Conservation (phyloP, 2,888 invertebrate species). For the Eurois occulta region DNA sequence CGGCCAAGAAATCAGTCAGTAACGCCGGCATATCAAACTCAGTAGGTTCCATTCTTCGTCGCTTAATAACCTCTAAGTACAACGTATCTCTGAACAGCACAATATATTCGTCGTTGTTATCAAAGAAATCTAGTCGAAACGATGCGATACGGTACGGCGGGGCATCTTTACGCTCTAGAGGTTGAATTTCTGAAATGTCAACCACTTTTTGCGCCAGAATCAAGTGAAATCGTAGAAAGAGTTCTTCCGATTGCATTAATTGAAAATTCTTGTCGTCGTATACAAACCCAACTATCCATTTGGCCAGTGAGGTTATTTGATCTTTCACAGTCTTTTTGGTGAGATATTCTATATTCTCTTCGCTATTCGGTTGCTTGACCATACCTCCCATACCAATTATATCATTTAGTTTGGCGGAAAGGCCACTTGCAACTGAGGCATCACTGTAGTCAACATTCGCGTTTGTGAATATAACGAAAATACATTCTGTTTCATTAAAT, state of each 20-base stretch:
- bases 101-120: not conserved
- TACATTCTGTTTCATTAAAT: conserved; percentile 22
- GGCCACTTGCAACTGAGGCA: not conserved
- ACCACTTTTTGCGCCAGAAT: not conserved
- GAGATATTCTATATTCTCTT: conserved; percentile 25
- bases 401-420: conserved; percentile 4
- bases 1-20: not conserved
- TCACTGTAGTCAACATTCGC: conserved; percentile 23
- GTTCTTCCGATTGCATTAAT: not conserved
- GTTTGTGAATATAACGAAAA: conserved; percentile 55
- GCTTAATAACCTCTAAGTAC: not conserved
- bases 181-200: not conserved
- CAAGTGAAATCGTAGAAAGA: not conserved
- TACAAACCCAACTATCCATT: not conserved
- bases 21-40: not conserved
- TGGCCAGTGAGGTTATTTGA: not conserved
- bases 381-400: conserved; percentile 42
- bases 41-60: not conserved
- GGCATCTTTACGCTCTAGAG: not conserved
- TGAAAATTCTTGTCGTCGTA: not conserved
- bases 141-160: not conserved
- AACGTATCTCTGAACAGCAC: not conserved
- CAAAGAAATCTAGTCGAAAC: not conserved
- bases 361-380: conserved; percentile 1
- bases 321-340: conserved; percentile 4